phyloP scores from a whole-genome alignment of 2,888 invertebrate species.

The Hemaris fuciformis region DNA sequence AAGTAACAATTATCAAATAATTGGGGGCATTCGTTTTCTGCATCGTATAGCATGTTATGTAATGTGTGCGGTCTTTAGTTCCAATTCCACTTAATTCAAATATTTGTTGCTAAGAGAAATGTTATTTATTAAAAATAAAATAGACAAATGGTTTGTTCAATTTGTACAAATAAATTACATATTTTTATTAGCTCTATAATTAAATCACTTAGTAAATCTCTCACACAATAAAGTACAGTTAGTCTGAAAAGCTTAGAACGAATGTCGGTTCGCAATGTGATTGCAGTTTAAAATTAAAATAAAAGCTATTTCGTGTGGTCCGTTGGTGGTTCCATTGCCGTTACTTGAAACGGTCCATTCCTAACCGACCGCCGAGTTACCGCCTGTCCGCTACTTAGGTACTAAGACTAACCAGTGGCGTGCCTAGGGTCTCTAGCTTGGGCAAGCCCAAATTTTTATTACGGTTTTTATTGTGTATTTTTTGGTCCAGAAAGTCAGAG shows the following conservation, averaged over 20 bases:
- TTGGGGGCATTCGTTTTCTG: not conserved
- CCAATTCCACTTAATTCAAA: not conserved
- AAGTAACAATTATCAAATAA: not conserved
- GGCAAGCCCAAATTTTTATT: too few species aligned
- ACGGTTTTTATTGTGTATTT: too few species aligned
- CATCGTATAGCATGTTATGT: not conserved
- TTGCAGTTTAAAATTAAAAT: conserved; percentile 24
- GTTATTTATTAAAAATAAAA: not conserved
- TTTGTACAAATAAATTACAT: not conserved
- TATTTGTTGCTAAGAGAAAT: not conserved
- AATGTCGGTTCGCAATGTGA: conserved; percentile 13
- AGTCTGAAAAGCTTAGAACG: not conserved
- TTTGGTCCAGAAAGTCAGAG: too few species aligned
- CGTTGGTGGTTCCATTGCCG: conserved; percentile 32
- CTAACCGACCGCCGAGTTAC: not conserved
- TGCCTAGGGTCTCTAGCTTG: too few species aligned
- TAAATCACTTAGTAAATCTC: not conserved
- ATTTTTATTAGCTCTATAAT: not conserved
- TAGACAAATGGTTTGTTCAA: not conserved
- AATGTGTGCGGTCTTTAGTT: not conserved
- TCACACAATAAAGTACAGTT: conserved; percentile 2
- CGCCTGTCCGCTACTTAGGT: not conserved
- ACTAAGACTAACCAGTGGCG: too few species aligned
- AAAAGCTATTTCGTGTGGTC: conserved; percentile 29
- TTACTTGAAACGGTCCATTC: conserved; percentile 32